phyloP scores from a whole-genome alignment of 2,797 vertebrate genomes.

The Labroides dimidiatus region DNA sequence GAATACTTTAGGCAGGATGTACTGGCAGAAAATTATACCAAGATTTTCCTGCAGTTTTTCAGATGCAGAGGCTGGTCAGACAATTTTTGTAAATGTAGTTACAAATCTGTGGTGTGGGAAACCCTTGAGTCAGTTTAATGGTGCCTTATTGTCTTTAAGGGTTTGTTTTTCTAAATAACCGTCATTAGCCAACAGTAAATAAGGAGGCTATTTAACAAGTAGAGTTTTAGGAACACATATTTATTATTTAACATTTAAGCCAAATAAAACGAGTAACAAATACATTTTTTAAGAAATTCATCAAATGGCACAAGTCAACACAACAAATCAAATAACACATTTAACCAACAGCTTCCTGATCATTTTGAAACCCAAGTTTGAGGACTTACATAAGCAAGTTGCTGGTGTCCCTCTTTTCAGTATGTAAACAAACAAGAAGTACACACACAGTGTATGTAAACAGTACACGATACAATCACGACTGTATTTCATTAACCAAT shows the following conservation, averaged over 20 bases:
- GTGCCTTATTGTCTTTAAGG: too few relatives aligned
- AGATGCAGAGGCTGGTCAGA: too few relatives aligned
- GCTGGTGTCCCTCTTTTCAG: constrained; percentile 8
- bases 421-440: constrained; percentile 35
- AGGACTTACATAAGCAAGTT: constrained; percentile 10
- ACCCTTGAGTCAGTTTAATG: too few relatives aligned
- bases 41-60: too few relatives aligned
- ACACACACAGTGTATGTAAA: constrained; percentile 20
- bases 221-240: constrained; percentile 6
- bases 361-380: constrained; percentile 3
- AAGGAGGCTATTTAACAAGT: too few relatives aligned
- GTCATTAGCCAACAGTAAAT: too few relatives aligned
- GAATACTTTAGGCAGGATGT: too few relatives aligned
- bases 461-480: constrained; percentile 12
- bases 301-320: constrained; percentile 27
- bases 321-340: constrained; percentile 22
- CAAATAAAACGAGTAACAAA: constrained; percentile 20
- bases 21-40: too few relatives aligned
- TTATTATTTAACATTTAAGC: constrained; percentile 6
- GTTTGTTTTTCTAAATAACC: too few relatives aligned
- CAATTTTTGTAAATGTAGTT: too few relatives aligned
- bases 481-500: too few relatives aligned
- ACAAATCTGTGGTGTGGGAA: too few relatives aligned
- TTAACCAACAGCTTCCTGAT: not conserved
- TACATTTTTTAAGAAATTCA: constrained; percentile 12